Evolutionary conservation across 53 echinoderm and acorn worm genomes (phyloP).

Genomic region (Luidia sarsii): DNA sequence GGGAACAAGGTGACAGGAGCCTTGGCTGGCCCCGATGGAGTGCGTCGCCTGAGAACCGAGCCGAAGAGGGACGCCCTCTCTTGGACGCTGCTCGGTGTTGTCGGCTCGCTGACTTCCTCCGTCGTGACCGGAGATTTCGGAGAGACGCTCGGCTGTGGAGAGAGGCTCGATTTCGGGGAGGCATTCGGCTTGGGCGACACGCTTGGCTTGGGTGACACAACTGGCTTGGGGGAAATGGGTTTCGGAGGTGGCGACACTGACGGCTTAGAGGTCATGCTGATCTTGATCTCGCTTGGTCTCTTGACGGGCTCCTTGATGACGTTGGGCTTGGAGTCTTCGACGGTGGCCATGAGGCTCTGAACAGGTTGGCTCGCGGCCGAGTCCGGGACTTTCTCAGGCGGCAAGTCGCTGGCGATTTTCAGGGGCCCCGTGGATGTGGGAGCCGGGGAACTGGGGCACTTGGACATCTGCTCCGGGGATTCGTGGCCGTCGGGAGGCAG

Average conservation of each 20-base stretch:
- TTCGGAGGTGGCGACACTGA: not conserved
- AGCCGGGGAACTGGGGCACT: conserved; percentile 63
- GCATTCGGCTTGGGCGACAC: too few relatives aligned
- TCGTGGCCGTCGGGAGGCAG: conserved; percentile 96
- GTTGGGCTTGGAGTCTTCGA: not conserved
- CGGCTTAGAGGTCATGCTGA: conserved; percentile 23
- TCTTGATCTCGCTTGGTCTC: conserved; percentile 57
- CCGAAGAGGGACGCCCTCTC: conserved; percentile 89
- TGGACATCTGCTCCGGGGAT: conserved; percentile 68
- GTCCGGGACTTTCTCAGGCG: not conserved
- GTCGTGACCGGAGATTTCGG: not conserved
- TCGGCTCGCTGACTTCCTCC: conserved; percentile 31
- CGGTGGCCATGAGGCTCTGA: not conserved
- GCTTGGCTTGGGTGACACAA: too few relatives aligned
- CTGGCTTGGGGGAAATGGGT: too few relatives aligned
- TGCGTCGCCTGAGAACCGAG: conserved; percentile 66
- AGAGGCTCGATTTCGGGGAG: too few relatives aligned
- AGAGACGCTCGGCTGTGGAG: not conserved
- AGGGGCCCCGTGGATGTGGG: conserved; percentile 4
- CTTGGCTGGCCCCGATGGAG: conserved; percentile 61
- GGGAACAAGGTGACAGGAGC: conserved; percentile 29
- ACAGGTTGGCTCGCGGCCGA: not conserved
- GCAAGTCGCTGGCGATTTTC: not conserved
- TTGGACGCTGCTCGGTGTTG: conserved; percentile 59
- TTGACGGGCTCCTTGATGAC: conserved; percentile 33